Base-by-base conservation (phyloP, 2,888 invertebrate genomes). In the Caenorhabditis parvicauda region DNA sequence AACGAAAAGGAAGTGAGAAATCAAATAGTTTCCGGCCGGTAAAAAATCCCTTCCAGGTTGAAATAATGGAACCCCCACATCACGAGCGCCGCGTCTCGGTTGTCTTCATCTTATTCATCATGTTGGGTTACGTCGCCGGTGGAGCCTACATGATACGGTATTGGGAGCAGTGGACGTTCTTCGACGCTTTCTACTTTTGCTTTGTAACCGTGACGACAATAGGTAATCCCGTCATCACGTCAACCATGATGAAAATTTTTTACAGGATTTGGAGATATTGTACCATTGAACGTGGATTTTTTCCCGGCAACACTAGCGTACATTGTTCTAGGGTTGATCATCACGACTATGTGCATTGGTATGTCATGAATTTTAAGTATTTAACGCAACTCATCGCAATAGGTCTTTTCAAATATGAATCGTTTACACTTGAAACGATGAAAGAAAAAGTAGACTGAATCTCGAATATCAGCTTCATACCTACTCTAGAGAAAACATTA, bases 161-260 rank as follows among this genome's bases (percentile, higher is more conserved):
- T 41, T 81, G 81, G 80, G 81, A 81, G 60, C 64, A 69, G 32
- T 81, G 81, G 81, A 69, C 65, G 21, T 81, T 81, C 54, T 76
- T 81, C 58, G 81, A 81, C 38, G 76, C 81, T 14, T 81, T 81
- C 59, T 81, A 81, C 60, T 81, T 81, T 56, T 81, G 81, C 59
- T 79, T 80, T 57, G 81, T 81, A 48, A 81, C 81, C 38, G 81
- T 81, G 44, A 81, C 81, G 27, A 81, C 81, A 4, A 81, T 81
- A 62, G 81, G 79, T 74, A 45, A 45, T 57, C 44, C 19, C 19
- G 7, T 19, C 9, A 17, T 17, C 7, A 35, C 39, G 22, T 28
- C 2, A 24, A 25, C 9, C 9, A 25, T 41, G 19, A 3, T 24
- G 6, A 29, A 39, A 28, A 21, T 1, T 19, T 46, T 59, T 54